phyloP scores from a whole-genome alignment of 2,113 vertebrate genomes.

The Geothlypis trichas region DNA sequence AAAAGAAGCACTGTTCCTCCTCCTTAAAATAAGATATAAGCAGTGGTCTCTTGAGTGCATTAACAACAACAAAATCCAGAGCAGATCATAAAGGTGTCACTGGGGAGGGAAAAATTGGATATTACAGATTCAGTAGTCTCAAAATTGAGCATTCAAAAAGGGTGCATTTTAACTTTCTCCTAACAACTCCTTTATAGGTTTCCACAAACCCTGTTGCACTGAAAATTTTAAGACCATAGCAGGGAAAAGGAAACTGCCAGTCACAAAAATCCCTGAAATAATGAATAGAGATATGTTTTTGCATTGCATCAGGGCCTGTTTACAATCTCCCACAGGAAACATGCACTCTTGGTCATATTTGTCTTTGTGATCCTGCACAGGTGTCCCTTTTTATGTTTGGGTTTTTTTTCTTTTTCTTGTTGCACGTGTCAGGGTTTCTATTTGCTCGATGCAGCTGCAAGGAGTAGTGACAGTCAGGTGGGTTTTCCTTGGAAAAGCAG shows the following conservation, averaged over 20 bases:
- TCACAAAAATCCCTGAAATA: background rate
- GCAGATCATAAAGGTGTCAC: background rate
- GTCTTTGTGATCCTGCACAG: background rate
- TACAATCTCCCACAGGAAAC: background rate
- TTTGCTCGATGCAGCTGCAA: background rate
- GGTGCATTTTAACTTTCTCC: background rate
- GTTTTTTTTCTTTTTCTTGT: background rate
- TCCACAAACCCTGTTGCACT: background rate
- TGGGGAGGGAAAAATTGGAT: background rate
- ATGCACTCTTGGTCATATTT: background rate
- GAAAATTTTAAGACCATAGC: background rate
- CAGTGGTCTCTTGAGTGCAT: background rate
- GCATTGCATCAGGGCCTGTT: background rate
- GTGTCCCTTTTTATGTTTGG: background rate
- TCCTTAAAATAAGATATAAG: background rate
- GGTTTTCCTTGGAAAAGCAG: background rate
- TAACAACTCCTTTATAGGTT: background rate
- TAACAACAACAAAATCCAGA: background rate
- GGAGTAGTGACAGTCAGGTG: background rate
- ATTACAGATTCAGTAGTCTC: background rate
- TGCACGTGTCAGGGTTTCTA: background rate
- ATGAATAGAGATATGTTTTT: background rate
- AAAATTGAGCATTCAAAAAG: background rate
- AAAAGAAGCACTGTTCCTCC: background rate
- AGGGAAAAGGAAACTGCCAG: background rate